Base-by-base conservation (phyloP, 2,888 invertebrate species). In the Allygus modestus region DNA sequence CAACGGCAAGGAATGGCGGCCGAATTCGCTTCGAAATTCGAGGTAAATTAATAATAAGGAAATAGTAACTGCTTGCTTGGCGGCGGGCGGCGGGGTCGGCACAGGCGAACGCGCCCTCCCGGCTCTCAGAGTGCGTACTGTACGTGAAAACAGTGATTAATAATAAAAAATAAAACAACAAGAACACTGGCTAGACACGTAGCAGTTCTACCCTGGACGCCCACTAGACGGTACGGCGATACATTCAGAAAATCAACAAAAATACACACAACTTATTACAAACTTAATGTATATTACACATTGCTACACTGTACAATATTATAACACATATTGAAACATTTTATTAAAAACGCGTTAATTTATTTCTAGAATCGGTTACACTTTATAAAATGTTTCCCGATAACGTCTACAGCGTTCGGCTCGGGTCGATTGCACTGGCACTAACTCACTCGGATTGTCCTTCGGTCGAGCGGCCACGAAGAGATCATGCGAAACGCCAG, bases 291-390 rank as follows among this genome's bases (percentile, higher is more conserved):
- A 82, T 82, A 82, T 51, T 82, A 82, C 82, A 82, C 69, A 61
- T 84, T 65, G 69, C 84, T 84, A 84, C 84, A 84, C 84, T 84
- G 84, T 84, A 84, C 84, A 84, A 81, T 77, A 84, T 41, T 79
- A 79, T 84, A 61, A 84, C 79, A 84, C 84, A 81, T 77, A 84
- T 41, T 79, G 65, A 81, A 81, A 84, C 77, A 81, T 81, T 81
- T 81, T 61, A 51, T 82, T 82, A 82, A 82, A 82, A 82, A 73
- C 82, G 82, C 82, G 69, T 71, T 82, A 81, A 61, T 77, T 58
- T 75, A 77, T 77, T 83, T 65, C 77, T 77, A 83, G 41, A 77
- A 83, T 75, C 61, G 84, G 69, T 84, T 79, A 61, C 84, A 79
- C 46, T 84, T 65, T 65, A 65, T 77, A 43, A 65, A 75, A 73